Conservation (phyloP, 2,797 vertebrate genomes). For the Girardinus metallicus region DNA sequence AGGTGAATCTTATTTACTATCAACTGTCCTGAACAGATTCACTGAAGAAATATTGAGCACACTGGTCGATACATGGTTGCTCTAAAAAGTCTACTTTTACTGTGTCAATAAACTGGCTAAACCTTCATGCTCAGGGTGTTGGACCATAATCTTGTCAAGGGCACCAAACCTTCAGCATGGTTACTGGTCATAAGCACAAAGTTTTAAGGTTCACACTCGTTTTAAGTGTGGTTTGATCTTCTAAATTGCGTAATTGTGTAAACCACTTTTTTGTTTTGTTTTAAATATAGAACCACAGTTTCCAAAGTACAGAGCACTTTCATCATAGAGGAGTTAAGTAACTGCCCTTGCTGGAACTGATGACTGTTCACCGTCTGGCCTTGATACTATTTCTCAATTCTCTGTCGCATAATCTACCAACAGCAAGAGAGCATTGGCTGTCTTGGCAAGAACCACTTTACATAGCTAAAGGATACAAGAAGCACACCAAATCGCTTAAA, state of each 20-base stretch:
- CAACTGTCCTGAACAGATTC: not conserved
- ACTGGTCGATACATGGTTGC: not conserved
- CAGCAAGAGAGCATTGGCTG: constrained; percentile 3
- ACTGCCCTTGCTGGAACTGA: constrained; percentile 35
- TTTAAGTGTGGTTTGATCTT: not conserved
- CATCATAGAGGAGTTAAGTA: constrained; percentile 43
- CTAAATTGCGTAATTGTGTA: not conserved
- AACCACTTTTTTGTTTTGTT: not conserved
- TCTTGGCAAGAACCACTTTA: not conserved
- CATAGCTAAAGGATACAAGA: constrained; percentile 3
- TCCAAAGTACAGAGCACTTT: constrained; percentile 15
- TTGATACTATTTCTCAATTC: constrained; percentile 43
- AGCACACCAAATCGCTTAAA: constrained; percentile 15
- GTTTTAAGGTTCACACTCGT: not conserved
- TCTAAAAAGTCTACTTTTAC: not conserved
- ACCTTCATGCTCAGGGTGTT: not conserved
- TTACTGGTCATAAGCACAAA: not conserved
- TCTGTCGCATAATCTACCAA: constrained; percentile 40
- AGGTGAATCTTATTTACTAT: not conserved
- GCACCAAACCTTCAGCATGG: not conserved
- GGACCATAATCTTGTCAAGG: not conserved
- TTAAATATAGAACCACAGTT: constrained; percentile 7
- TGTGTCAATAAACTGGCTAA: not conserved
- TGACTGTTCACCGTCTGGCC: constrained; percentile 43
- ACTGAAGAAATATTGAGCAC: not conserved